Evolutionary conservation across 1,140 invertebrate species (phyloP).

Genomic region (Augochlora pura): DNA sequence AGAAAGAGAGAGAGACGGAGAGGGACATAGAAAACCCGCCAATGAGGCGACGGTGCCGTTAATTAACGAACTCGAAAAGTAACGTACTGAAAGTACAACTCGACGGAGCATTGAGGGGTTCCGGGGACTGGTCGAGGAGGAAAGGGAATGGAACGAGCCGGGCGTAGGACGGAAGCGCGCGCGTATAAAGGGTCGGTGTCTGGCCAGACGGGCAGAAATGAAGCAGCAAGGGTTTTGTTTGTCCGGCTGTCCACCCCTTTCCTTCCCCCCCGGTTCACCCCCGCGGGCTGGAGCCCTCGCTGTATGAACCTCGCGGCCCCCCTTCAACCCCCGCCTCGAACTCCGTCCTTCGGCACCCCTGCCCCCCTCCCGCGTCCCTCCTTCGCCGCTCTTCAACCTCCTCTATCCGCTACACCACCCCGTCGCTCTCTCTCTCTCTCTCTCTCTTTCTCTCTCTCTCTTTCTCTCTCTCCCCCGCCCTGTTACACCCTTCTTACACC

Average conservation of each 20-base stretch:
- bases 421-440: too few relatives aligned
- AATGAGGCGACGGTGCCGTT: constrained; percentile 60
- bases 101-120: constrained; percentile 43
- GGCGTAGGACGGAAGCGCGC: constrained; percentile 68
- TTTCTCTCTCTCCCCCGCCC: too few relatives aligned
- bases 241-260: constrained; percentile 78
- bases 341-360: constrained; percentile 41
- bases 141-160: constrained; percentile 41
- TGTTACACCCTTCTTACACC: constrained; percentile 50
- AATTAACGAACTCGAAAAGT: constrained; percentile 77
- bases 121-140: constrained; percentile 43
- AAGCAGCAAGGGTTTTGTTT: constrained; percentile 81
- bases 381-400: constrained; percentile 4
- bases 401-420: background rate
- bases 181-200: constrained; percentile 74
- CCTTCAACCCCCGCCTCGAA: constrained; percentile 45
- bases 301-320: constrained; percentile 57
- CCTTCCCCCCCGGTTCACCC: constrained; percentile 65
- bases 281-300: constrained; percentile 46
- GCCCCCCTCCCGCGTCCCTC: background rate
- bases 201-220: constrained; percentile 80
- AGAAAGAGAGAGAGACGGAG: too few relatives aligned
- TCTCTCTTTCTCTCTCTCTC: too few relatives aligned
- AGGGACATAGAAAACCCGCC: background rate
- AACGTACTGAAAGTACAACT: constrained; percentile 70